Conservation (phyloP, 2,888 invertebrate genomes). For the Chymomyza procnemis region DNA sequence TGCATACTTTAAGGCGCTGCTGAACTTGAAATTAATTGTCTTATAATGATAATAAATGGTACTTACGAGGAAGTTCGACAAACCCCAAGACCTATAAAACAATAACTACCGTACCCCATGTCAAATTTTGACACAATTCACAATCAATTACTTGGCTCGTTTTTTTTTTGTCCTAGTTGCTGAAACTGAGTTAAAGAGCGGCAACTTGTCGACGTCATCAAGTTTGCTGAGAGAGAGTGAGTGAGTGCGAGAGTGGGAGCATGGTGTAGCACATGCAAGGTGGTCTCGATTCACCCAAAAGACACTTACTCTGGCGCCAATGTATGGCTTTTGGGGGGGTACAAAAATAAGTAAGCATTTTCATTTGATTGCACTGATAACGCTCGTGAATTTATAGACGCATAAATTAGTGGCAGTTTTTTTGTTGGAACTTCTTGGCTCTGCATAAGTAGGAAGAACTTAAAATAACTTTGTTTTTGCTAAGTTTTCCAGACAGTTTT, state of each 20-base stretch:
- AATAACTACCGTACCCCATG: not conserved
- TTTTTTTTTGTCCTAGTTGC: not conserved
- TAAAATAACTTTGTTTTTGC: too few species aligned
- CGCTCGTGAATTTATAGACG: not conserved
- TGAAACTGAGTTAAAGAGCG: not conserved
- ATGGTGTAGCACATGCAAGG: too few species aligned
- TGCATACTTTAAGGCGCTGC: conserved; percentile 25
- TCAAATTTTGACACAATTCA: not conserved
- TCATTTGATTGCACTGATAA: not conserved
- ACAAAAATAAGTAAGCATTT: not conserved
- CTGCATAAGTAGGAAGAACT: too few species aligned
- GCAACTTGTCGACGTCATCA: not conserved
- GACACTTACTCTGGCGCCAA: too few species aligned
- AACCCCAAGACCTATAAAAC: not conserved
- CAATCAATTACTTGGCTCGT: not conserved
- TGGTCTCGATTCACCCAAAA: too few species aligned
- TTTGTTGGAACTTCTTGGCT: not conserved
- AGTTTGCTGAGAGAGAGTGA: not conserved
- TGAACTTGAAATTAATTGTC: not conserved
- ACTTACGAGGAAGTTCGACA: not conserved
- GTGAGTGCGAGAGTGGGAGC: not conserved
- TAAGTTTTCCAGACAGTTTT: too few species aligned
- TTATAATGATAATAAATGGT: not conserved
- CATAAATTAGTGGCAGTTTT: not conserved
- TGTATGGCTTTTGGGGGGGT: too few species aligned